phyloP scores from a whole-genome alignment of 2,113 vertebrate genomes.

The Indicator maculatus region DNA sequence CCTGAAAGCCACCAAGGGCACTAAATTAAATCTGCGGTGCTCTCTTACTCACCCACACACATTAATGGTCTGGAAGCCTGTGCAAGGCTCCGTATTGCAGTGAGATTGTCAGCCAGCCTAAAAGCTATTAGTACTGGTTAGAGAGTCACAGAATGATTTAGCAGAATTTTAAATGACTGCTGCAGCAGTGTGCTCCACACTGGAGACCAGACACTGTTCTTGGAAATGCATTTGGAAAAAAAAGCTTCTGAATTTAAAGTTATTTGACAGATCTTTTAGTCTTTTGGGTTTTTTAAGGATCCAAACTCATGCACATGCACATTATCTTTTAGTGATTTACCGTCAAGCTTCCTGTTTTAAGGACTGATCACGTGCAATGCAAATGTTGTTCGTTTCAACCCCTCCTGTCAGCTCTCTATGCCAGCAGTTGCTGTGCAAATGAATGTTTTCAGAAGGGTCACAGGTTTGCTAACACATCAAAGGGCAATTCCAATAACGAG shows the following conservation, averaged over 20 bases:
- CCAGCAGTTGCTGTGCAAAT: not conserved
- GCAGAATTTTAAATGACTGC: constrained; percentile 55
- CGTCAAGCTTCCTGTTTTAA: not conserved
- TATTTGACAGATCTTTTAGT: not conserved
- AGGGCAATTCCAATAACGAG: not conserved
- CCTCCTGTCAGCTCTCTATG: not conserved
- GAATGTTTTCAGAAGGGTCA: constrained; percentile 1
- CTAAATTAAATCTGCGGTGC: constrained; percentile 50
- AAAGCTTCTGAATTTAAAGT: not conserved
- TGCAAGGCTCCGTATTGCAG: constrained; percentile 5
- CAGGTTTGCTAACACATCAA: not conserved
- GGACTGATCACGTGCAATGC: not conserved
- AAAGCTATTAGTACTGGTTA: constrained; percentile 58
- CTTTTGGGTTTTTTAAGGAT: not conserved
- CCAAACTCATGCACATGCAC: not conserved
- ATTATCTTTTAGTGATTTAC: not conserved
- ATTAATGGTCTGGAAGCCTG: constrained; percentile 36
- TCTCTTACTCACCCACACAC: not conserved
- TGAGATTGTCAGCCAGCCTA: constrained; percentile 45
- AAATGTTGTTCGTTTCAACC: not conserved
- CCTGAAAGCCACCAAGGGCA: constrained; percentile 50
- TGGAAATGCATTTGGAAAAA: not conserved
- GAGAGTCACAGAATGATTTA: constrained; percentile 50
- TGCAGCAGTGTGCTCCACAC: not conserved
- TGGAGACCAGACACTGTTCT: not conserved